Conservation (phyloP, 2,888 invertebrate species). For the Molorchus minor region DNA sequence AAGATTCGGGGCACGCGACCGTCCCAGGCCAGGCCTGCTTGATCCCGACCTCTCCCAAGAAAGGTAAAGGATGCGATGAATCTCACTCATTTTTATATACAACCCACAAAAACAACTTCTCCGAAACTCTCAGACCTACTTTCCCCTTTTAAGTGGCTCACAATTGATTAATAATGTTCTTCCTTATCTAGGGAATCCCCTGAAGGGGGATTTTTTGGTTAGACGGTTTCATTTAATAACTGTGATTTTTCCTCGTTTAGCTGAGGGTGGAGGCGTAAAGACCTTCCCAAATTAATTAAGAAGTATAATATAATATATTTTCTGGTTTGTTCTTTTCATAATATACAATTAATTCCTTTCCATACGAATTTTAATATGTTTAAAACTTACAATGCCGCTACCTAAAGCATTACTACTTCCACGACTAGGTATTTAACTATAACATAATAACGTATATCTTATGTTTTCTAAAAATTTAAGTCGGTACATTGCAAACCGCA, state of each 20-base stretch:
- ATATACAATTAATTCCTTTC: too few species aligned
- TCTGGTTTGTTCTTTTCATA: too few species aligned
- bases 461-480: background rate
- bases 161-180: slow-evolving; percentile 46
- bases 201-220: slow-evolving; percentile 22
- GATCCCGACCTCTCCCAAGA: slow-evolving; percentile 48
- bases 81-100: slow-evolving; percentile 50
- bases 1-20: slow-evolving; percentile 30
- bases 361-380: too few species aligned
- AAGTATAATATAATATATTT: background rate
- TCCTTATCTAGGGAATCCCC: slow-evolving; percentile 37
- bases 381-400: too few species aligned
- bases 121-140: slow-evolving; percentile 41
- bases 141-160: slow-evolving; percentile 43
- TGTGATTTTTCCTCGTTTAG: slow-evolving; percentile 1
- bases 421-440: too few species aligned
- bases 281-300: background rate
- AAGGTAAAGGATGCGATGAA: slow-evolving; percentile 50
- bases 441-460: background rate
- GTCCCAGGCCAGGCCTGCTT: slow-evolving; percentile 31
- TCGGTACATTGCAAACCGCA: too few species aligned
- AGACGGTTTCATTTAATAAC: slow-evolving; percentile 16
- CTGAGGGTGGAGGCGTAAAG: background rate
- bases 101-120: slow-evolving; percentile 48
- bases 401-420: too few species aligned